Evolutionary conservation across 2,797 vertebrate genomes (phyloP), one percentile per base, ranked within the genome.

Genomic region (Crenuchus spilurus): DNA sequence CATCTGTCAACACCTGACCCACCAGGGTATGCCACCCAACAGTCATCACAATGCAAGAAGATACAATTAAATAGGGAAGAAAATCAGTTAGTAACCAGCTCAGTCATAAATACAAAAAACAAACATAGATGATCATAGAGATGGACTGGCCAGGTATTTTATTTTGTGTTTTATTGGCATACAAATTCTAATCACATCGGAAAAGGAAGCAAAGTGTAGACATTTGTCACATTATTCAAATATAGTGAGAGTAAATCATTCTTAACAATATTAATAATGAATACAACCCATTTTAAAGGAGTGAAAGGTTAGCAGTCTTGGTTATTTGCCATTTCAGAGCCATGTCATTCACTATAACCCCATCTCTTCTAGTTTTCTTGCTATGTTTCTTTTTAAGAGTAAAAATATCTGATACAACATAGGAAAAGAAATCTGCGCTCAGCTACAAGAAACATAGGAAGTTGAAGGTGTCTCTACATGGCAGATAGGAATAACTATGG

Each of bases 11-110:
- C 52, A 33, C 57, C 86, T 80, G n/a, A 6, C 79, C 75, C 68
- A 76, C 85, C 80, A 84, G 85, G 91, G 80, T 80, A 80, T 82
- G 67, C 73, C 37, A 61, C 62, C 69, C 55, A 65, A 44, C 62
- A 81, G 44, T 61, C 16, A 46, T 60, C 30, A 73, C 69, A 79
- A 28, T 70, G 58, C 35, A 72, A 58, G 20, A 71, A 67, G 48
- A 18, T 31, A 42, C 55, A 65, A 70, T 72, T 13, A 55, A 37
- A 24, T 55, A 44, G 28, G 22, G 41, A 77, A 11, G 4, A 46
- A 70, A 75, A 30, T 60, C 31, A 70, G 35, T 9, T 31, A 67
- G n/a, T 28, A 71, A n/a, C 28, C 44, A 64, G 42, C 33, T 69
- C 13, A 48, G 41, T 35, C 57, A 65, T 52, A 30, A 3, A 5